These are phyloP conservation scores for Brenthis hecate DNA, from an alignment of 2,888 invertebrate species.

Conservation along the genomic window DNA sequence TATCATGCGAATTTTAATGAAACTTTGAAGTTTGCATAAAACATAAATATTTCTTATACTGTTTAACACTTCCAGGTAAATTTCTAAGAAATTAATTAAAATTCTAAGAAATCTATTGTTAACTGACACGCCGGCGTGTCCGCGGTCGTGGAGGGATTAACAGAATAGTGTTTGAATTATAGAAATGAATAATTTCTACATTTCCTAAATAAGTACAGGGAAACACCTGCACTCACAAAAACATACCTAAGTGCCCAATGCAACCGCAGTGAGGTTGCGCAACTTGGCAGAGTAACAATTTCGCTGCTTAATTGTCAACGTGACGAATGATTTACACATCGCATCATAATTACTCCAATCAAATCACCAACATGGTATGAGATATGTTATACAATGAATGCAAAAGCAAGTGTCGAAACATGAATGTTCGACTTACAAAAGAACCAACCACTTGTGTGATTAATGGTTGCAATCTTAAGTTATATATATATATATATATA, in stretches of 20 bases:
- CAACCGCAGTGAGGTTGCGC: slow-evolving; percentile 24
- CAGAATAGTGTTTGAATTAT: not conserved
- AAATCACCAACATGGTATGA: slow-evolving; percentile 18
- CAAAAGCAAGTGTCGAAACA: slow-evolving; percentile 35
- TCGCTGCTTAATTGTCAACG: slow-evolving; percentile 29
- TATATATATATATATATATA: no score
- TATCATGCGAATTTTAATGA: not conserved
- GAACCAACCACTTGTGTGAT: not conserved
- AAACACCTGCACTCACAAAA: slow-evolving; percentile 8
- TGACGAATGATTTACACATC: slow-evolving; percentile 28
- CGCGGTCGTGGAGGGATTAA: no score
- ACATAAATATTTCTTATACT: not conserved
- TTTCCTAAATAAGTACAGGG: not conserved
- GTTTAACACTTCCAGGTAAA: no score
- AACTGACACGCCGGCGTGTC: no score
- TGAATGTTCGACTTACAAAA: slow-evolving; percentile 1
- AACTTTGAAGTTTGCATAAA: not conserved
- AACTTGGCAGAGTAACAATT: slow-evolving; percentile 30
- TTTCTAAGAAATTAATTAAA: no score
- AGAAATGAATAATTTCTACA: not conserved
- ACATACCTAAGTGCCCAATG: slow-evolving; percentile 16
- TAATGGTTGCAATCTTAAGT: no score
- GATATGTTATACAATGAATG: slow-evolving; percentile 57
- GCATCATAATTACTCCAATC: slow-evolving; percentile 30
- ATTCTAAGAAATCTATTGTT: no score